These are phyloP conservation scores for Luscinia megarhynchos DNA, from an alignment of 2,797 vertebrate genomes.

Conservation along the genomic window DNA sequence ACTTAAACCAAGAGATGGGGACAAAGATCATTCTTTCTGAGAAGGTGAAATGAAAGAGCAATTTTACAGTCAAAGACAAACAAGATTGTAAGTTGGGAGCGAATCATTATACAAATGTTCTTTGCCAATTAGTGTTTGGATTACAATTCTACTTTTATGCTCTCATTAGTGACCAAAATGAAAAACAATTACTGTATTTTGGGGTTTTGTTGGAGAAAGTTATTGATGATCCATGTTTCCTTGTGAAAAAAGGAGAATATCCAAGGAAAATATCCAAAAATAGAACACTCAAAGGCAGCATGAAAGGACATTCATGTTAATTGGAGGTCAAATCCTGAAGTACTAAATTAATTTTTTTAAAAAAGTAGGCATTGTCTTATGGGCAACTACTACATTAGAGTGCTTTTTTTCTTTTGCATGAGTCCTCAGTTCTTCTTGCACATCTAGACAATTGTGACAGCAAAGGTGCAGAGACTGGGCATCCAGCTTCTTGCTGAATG, in stretches of 20 bases:
- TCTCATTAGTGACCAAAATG: background rate
- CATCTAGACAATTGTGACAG: background rate
- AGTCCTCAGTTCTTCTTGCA: background rate
- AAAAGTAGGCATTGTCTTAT: background rate
- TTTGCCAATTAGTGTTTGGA: background rate
- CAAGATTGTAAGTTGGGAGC: background rate
- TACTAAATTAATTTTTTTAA: conserved; percentile 27
- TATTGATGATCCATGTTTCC: background rate
- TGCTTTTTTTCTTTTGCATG: background rate
- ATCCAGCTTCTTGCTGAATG: background rate
- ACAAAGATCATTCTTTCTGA: background rate
- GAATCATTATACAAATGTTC: background rate
- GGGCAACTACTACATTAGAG: background rate
- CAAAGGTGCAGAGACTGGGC: background rate
- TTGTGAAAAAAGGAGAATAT: background rate
- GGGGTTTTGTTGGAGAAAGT: background rate
- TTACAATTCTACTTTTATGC: background rate
- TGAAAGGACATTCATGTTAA: conserved; percentile 50
- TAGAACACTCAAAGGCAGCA: conserved; percentile 26
- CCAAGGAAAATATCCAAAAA: conserved; percentile 29
- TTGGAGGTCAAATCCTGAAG: conserved; percentile 54
- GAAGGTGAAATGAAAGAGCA: background rate
- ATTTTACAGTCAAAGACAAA: background rate
- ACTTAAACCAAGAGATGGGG: background rate
- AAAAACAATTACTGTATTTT: background rate